These are phyloP conservation scores for Drosophila yakuba DNA, from an alignment of 1,140 invertebrate genomes.

Conservation along the genomic window DNA sequence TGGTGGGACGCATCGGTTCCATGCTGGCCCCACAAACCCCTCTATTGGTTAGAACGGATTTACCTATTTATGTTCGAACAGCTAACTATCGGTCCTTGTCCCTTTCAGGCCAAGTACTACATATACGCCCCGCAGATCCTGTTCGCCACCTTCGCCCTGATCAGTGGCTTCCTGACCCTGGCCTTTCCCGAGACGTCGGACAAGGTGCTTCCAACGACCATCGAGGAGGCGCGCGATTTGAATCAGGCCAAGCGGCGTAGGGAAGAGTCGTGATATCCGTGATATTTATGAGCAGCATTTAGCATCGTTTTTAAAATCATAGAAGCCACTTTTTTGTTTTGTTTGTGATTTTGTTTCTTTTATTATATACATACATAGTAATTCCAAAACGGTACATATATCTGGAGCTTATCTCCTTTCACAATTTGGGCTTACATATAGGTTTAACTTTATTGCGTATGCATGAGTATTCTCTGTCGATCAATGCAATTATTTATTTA, in stretches of 20 bases:
- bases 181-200: constrained; percentile 89
- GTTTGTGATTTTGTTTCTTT: no score
- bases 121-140: constrained; percentile 89
- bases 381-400: no score
- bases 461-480: not conserved
- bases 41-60: constrained; percentile 77
- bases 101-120: constrained; percentile 71
- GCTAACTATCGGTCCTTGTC: not conserved
- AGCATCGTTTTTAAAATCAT: constrained; percentile 5
- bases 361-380: no score
- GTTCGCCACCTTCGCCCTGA: constrained; percentile 88
- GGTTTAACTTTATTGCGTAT: not conserved
- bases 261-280: constrained; percentile 14
- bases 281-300: constrained; percentile 20
- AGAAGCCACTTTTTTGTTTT: not conserved
- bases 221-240: constrained; percentile 87
- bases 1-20: constrained; percentile 88
- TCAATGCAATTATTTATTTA: not conserved
- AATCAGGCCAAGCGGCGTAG: constrained; percentile 31
- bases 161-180: constrained; percentile 87
- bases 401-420: no score
- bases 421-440: not conserved
- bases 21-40: constrained; percentile 89
- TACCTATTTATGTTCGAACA: no score
- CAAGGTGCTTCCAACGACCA: constrained; percentile 88